These are phyloP conservation scores for Rhadina sibilatrix DNA, from an alignment of 2,113 vertebrate species.

Conservation along the genomic window DNA sequence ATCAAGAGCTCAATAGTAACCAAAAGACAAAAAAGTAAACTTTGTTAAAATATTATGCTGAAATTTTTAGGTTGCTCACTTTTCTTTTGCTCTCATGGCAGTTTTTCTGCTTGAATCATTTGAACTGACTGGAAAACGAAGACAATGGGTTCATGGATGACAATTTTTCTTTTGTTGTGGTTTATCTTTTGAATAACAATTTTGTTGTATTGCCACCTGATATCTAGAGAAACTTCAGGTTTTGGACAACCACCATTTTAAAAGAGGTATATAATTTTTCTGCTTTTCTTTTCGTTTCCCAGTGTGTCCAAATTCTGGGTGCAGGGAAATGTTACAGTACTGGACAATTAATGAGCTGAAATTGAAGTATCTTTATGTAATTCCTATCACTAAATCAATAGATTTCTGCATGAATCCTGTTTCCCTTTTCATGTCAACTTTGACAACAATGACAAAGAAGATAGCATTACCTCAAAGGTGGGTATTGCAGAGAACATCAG, in stretches of 20 bases:
- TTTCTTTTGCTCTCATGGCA: not conserved
- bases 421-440: not conserved
- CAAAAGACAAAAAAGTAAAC: not conserved
- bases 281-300: not conserved
- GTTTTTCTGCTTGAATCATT: not conserved
- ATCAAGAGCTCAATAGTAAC: conserved; percentile 33
- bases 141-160: not conserved
- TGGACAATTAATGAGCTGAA: not conserved
- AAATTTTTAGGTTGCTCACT: not conserved
- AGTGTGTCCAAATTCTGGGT: not conserved
- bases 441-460: not conserved
- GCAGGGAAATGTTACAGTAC: not conserved
- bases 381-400: not conserved
- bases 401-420: not conserved
- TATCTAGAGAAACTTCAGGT: not conserved
- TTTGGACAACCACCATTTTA: not conserved
- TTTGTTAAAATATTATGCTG: not conserved
- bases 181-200: not conserved
- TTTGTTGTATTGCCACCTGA: not conserved
- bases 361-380: not conserved
- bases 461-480: not conserved
- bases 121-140: not conserved
- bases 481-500: not conserved
- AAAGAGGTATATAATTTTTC: not conserved
- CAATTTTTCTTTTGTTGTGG: not conserved